These are phyloP conservation scores for Jacana jacana DNA, from an alignment of 2,113 vertebrate species.

Conservation along the genomic window DNA sequence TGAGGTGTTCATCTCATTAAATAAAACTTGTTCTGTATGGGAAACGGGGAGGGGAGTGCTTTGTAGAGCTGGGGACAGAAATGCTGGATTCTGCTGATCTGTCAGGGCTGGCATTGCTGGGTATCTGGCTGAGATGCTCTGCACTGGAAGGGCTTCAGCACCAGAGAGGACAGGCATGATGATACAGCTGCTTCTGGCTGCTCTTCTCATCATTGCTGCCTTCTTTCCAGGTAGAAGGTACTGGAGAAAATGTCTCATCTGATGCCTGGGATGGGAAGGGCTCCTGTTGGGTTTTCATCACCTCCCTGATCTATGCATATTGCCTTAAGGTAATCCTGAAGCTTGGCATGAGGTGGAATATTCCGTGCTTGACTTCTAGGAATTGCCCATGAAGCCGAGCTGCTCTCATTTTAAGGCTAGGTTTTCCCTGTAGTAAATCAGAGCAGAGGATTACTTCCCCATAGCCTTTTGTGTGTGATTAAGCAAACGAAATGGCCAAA, in stretches of 20 bases:
- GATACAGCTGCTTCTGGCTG: not conserved
- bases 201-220: not conserved
- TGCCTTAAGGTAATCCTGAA: not conserved
- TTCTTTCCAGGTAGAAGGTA: not conserved
- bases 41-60: not conserved
- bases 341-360: not conserved
- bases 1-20: fast-evolving
- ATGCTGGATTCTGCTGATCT: fast-evolving
- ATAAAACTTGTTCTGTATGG: fast-evolving
- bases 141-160: not conserved
- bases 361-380: not conserved
- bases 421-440: not conserved
- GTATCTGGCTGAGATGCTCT: not conserved
- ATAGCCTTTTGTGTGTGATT: not conserved
- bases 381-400: not conserved
- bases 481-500: not conserved
- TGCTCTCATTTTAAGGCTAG: not conserved
- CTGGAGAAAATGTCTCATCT: not conserved
- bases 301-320: not conserved
- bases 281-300: not conserved
- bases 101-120: not conserved
- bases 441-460: not conserved
- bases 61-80: not conserved
- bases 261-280: not conserved
- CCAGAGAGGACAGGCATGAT: fast-evolving